phyloP scores from a whole-genome alignment of 2,888 invertebrate genomes.

The Catocala sponsa region DNA sequence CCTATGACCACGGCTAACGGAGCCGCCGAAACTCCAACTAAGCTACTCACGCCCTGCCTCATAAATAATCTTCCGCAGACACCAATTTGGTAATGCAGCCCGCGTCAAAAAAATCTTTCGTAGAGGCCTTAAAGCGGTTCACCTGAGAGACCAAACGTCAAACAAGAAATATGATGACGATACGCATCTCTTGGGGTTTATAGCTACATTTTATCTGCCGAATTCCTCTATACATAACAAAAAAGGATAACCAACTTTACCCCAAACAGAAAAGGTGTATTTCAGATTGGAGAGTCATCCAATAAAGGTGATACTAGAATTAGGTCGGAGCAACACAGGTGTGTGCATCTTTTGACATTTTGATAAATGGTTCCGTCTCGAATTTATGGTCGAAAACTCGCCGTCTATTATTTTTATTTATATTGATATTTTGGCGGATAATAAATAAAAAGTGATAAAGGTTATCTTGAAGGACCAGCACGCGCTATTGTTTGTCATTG shows the following conservation, averaged over 20 bases:
- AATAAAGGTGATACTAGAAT: conserved; percentile 55
- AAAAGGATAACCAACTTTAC: conserved; percentile 44
- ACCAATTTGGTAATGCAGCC: background rate
- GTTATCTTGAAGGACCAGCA: conserved; percentile 7
- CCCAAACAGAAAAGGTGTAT: conserved; percentile 17
- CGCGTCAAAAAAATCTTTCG: background rate
- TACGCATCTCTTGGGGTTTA: conserved; percentile 60
- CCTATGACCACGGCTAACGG: background rate
- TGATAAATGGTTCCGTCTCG: conserved; percentile 64
- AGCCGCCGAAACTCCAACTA: background rate
- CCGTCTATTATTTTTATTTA: conserved; percentile 59
- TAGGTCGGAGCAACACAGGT: conserved; percentile 67
- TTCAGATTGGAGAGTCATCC: conserved; percentile 26
- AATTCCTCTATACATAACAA: conserved; percentile 37
- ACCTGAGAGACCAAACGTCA: conserved; percentile 53
- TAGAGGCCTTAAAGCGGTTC: conserved; percentile 23
- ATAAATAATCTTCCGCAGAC: background rate
- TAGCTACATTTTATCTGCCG: conserved; percentile 38
- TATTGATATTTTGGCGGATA: conserved; percentile 55
- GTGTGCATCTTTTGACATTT: conserved; percentile 67
- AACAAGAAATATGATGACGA: conserved; percentile 71
- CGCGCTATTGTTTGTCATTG: too few species aligned
- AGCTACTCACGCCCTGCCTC: too few species aligned
- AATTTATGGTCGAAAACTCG: conserved; percentile 56
- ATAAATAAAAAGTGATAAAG: conserved; percentile 53